phyloP scores from a whole-genome alignment of 2,113 vertebrate species.

The Speoplatyrhinus poulsoni region DNA sequence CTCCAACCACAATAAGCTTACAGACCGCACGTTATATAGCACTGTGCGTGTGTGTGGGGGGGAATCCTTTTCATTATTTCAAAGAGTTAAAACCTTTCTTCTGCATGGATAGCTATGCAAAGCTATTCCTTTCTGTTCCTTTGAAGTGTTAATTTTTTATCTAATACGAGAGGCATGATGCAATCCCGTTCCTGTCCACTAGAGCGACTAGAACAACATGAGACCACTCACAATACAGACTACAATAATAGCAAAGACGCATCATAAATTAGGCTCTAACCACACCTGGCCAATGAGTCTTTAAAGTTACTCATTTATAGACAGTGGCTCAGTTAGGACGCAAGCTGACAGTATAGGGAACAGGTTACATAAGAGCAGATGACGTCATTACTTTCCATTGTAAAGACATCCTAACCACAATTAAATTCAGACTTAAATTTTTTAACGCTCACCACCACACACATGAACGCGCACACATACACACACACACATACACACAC shows the following conservation, averaged over 20 bases:
- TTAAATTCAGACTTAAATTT: no score
- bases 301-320: constrained; percentile 5
- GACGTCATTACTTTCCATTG: neutral
- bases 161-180: neutral
- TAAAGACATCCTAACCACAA: neutral
- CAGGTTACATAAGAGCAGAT: neutral
- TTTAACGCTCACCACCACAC: neutral
- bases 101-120: no score
- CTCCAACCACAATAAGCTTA: neutral
- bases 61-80: no score
- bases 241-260: constrained; percentile 8
- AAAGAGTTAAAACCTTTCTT: no score
- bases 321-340: neutral
- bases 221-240: neutral
- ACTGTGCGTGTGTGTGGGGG: no score
- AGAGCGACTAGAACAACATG: neutral
- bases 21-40: neutral
- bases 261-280: neutral
- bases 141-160: neutral
- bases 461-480: neutral
- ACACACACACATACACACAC: constrained; percentile 20
- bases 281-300: neutral
- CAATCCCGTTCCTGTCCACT: constrained; percentile 17
- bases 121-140: neutral
- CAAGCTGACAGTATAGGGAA: neutral